A percentile compares a stretch with the other conserved stretches of the same genome.
Conservation (phyloP, 2,113 vertebrate genomes). For the Cynoglossus semilaevis region DNA sequence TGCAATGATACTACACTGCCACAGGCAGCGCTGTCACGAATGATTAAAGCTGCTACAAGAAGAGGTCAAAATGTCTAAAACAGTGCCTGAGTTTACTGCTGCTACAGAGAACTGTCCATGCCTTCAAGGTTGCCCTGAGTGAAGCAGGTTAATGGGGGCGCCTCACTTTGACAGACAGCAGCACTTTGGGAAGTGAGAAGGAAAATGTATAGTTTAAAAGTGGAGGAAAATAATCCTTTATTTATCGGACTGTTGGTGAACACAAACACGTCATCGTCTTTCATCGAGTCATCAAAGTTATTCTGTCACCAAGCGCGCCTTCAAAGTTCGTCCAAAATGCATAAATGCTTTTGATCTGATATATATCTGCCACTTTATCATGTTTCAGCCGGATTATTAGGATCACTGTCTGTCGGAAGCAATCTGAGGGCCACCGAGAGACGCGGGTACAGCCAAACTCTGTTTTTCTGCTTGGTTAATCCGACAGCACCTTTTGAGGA, state of each 20-base stretch:
- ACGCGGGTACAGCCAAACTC: conserved; percentile 72
- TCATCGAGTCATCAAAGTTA: conserved; percentile 21
- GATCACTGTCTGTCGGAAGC: conserved; percentile 72
- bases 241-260: no score
- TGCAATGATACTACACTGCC: not conserved
- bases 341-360: conserved; percentile 65
- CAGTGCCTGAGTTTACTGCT: conserved; percentile 11
- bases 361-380: conserved; percentile 62
- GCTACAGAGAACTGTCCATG: conserved; percentile 7
- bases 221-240: not conserved
- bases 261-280: not conserved
- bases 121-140: conserved; percentile 25
- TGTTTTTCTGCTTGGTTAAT: conserved; percentile 77
- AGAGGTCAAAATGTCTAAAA: conserved; percentile 23
- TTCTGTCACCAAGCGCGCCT: conserved; percentile 37
- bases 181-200: conserved; percentile 2
- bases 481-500: conserved; percentile 75
- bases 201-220: not conserved
- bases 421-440: conserved; percentile 62
- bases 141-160: conserved; percentile 13
- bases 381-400: conserved; percentile 66
- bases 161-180: conserved; percentile 5
- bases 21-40: conserved; percentile 8
- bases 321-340: conserved; percentile 60
- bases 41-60: conserved; percentile 14